Base-by-base conservation (phyloP, 37 sponge, comb jelly and placozoan genomes). In the Beroe forskalii region DNA sequence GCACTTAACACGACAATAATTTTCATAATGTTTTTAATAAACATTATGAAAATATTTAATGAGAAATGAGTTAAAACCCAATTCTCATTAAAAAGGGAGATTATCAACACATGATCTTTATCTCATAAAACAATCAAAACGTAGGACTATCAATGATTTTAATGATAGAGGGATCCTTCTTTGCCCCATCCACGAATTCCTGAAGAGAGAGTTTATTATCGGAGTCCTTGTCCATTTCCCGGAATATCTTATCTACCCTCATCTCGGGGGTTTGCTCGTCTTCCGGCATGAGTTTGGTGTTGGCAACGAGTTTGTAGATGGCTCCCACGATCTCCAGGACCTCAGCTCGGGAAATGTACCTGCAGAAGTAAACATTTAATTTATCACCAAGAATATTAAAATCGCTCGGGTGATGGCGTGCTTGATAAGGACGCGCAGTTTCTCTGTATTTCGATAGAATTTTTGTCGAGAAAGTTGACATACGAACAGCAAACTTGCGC, bases 211-310 rank as follows among this genome's bases (percentile, higher is more conserved):
- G 27, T 22, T n/a, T 44, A 4, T 12, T 37, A 23, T 80, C 86
- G 0, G n/a, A 22, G 30, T 80, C 30, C 86, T 43, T 41, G 55
- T 80, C 86, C 86, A 80, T 41, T 27, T 41, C 30, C 27, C 43
- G 1, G 86, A 38, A 80, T 1, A 80, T 80, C 86, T 80, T 80
- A 14, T 80, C 86, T 1, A 80, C 86, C 25, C 44, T 35, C 28
- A 38, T 44, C 55, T 80, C 86, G 8, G 86, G 86, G 0, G 86
- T 80, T 23, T 43, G 27, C 39, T 69, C 72, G 39, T 69, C 72
- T 37, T 69, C 72, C 4, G 72, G 38, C 72, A 33, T 33, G 25
- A 23, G 4, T 4, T 27, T 23, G 3, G 33, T 32, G 39, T 69
- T 2, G 3, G 1, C 17, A 14, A 69, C 72, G 33, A 69, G 25